Conservation (phyloP, 2,113 vertebrate genomes). For the Synchiropus splendidus region DNA sequence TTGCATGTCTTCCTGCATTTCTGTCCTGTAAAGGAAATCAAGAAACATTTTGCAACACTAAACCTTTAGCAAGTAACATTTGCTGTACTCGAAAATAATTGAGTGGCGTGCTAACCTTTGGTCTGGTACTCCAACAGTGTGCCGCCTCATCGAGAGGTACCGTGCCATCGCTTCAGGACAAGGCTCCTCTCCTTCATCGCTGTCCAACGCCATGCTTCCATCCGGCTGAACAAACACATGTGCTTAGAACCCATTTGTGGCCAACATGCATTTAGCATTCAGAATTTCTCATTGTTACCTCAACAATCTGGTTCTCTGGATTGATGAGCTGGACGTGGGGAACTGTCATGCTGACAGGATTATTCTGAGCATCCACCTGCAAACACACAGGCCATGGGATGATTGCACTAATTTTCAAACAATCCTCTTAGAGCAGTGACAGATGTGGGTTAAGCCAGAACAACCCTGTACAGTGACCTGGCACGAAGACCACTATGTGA, state of each 20-base stretch:
- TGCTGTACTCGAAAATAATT: background rate
- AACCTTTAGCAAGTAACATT: background rate
- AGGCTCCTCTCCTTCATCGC: constrained; percentile 93
- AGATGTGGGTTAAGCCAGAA: constrained; percentile 25
- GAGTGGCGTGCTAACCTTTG: constrained; percentile 67
- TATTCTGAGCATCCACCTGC: constrained; percentile 78
- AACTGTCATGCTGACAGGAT: constrained; percentile 83
- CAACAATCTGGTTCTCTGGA: constrained; percentile 97
- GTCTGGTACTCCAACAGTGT: constrained; percentile 95
- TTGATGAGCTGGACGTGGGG: constrained; percentile 99
- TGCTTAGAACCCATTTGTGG: background rate
- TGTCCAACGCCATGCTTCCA: constrained; percentile 87
- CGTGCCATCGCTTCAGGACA: constrained; percentile 95
- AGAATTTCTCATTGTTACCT: constrained; percentile 68
- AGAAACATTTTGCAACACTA: background rate
- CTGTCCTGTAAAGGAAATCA: constrained; percentile 67
- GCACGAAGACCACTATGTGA: background rate
- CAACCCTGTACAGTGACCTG: background rate
- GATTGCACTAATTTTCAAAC: constrained; percentile 22
- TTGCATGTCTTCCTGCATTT: constrained; percentile 90
- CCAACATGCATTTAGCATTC: too few species aligned
- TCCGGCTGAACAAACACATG: constrained; percentile 70
- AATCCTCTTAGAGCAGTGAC: constrained; percentile 29
- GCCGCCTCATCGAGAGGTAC: constrained; percentile 94
- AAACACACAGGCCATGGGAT: constrained; percentile 27